phyloP scores from a whole-genome alignment of 2,113 vertebrate species.

The Tachysurus vachellii region DNA sequence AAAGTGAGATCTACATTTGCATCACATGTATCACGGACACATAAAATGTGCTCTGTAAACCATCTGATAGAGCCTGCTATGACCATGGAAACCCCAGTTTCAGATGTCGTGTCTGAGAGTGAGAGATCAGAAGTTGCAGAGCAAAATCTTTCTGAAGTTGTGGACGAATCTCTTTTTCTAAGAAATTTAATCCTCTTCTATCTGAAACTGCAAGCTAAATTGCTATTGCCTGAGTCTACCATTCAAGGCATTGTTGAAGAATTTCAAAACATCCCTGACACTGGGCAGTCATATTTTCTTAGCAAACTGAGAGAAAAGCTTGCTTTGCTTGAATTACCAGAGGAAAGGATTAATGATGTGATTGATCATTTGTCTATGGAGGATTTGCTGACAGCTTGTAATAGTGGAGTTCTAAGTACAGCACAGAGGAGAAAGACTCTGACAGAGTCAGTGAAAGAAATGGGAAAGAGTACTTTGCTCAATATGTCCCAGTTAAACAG shows the following conservation, averaged over 20 bases:
- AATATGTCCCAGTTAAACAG: constrained; percentile 23
- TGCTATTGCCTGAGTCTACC: not conserved
- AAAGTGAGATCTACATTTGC: too few species aligned
- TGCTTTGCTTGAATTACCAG: not conserved
- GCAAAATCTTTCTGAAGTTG: not conserved
- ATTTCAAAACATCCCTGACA: not conserved
- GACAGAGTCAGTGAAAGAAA: constrained; percentile 1
- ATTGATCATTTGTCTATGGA: constrained; percentile 13
- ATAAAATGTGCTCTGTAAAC: too few species aligned
- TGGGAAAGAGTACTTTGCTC: constrained; percentile 21
- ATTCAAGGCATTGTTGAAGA: not conserved
- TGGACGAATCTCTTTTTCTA: not conserved
- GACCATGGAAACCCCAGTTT: not conserved
- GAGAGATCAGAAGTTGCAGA: not conserved
- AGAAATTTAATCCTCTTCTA: not conserved
- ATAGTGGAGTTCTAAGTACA: not conserved
- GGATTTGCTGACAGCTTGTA: constrained; percentile 18
- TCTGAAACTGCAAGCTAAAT: constrained; percentile 3
- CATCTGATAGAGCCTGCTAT: not conserved
- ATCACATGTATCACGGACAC: too few species aligned
- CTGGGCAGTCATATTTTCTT: not conserved
- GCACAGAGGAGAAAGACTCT: too few species aligned
- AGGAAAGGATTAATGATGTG: not conserved
- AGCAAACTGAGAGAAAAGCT: not conserved
- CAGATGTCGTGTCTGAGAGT: not conserved